Conservation (phyloP, 2,888 invertebrate genomes). For the Drosophila rellima region DNA sequence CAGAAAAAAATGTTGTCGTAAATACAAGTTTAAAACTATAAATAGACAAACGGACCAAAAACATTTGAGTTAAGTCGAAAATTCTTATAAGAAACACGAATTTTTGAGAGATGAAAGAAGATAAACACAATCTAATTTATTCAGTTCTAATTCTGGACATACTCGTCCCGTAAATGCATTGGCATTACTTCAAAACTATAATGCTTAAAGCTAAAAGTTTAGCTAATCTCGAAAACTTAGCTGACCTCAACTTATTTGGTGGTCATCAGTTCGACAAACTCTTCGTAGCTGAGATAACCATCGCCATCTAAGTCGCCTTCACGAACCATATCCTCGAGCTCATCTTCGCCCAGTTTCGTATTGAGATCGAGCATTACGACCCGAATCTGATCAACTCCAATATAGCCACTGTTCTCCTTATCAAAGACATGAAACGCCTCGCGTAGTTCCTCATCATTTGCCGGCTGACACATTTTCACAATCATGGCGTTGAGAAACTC, state of each 20-base stretch:
- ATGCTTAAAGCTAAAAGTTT: too few relatives aligned
- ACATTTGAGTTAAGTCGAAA: too few relatives aligned
- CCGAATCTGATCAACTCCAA: constrained; percentile 97
- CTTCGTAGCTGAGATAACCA: constrained; percentile 91
- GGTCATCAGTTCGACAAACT: constrained; percentile 95
- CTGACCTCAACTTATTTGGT: not conserved
- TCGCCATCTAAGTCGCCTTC: constrained; percentile 99
- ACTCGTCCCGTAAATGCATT: constrained; percentile 1
- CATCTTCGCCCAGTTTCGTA: constrained; percentile 96
- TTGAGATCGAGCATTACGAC: constrained; percentile 98
- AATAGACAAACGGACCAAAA: too few relatives aligned
- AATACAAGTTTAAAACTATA: too few relatives aligned
- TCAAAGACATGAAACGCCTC: constrained; percentile 88
- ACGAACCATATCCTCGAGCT: constrained; percentile 99
- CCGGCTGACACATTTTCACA: constrained; percentile 98
- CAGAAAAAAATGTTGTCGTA: not conserved
- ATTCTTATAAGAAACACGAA: too few relatives aligned
- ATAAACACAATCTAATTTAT: constrained; percentile 3
- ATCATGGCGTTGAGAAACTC: constrained; percentile 99
- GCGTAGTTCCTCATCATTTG: constrained; percentile 98
- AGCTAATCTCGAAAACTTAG: not conserved
- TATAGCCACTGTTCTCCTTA: constrained; percentile 99
- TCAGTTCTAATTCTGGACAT: not conserved
- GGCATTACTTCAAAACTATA: not conserved
- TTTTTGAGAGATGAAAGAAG: too few relatives aligned